Evolutionary conservation across 2,113 vertebrate species (phyloP).

Genomic region (Chaetops frenatus): DNA sequence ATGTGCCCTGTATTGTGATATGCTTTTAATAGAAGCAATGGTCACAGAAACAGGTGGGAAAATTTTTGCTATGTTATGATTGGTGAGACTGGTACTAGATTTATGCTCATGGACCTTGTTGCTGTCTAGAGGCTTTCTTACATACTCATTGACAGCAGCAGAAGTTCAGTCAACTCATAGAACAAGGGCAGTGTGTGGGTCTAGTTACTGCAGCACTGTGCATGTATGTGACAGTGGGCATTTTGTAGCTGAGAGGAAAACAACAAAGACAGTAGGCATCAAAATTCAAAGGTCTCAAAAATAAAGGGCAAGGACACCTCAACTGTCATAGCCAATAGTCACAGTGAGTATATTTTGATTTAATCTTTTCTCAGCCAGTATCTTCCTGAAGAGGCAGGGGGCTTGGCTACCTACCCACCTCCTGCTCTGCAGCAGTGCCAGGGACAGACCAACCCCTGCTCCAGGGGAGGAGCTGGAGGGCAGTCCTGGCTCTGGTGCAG

Average conservation of each 20-base stretch:
- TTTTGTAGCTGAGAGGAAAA: background rate
- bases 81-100: background rate
- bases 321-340: background rate
- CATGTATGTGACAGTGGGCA: background rate
- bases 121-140: background rate
- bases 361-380: background rate
- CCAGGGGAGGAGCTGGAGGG: background rate
- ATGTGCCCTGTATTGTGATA: background rate
- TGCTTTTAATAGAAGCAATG: background rate
- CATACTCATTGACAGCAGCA: background rate
- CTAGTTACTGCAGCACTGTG: background rate
- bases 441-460: accelerated
- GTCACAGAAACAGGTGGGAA: background rate
- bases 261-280: background rate
- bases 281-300: background rate
- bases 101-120: background rate
- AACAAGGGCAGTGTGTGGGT: background rate
- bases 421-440: background rate
- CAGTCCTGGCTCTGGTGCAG: background rate
- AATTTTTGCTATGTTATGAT: background rate
- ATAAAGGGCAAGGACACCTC: background rate
- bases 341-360: background rate
- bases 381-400: background rate
- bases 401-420: background rate
- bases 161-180: background rate